Conservation (phyloP, 2,113 vertebrate genomes). For the Campylomormyrus tamandua region DNA sequence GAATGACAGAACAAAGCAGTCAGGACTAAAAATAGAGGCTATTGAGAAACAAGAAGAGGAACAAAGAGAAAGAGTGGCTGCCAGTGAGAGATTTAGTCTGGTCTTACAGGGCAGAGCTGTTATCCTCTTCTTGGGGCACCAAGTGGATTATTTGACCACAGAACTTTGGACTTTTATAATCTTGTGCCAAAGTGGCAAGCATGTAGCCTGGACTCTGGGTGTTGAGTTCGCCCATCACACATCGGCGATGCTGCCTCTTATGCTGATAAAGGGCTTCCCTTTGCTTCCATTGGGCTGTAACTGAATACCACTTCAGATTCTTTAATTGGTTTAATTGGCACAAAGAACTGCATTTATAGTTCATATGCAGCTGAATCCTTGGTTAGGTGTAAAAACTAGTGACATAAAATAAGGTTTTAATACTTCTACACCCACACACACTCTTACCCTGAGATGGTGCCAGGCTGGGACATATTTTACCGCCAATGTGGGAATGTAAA, state of each 20-base stretch:
- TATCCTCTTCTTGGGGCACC: not conserved
- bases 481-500: not conserved
- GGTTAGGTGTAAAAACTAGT: not conserved
- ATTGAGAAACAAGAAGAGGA: not conserved
- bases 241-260: not conserved
- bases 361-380: not conserved
- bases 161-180: not conserved
- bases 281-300: not conserved
- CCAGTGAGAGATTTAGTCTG: not conserved
- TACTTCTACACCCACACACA: not conserved
- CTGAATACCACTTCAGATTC: not conserved
- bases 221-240: not conserved
- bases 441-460: not conserved
- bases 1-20: not conserved
- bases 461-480: not conserved
- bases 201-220: not conserved
- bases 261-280: not conserved
- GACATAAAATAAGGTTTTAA: conserved; percentile 9
- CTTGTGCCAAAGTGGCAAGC: not conserved
- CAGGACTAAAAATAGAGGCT: not conserved
- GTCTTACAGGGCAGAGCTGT: not conserved
- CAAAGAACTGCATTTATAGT: not conserved
- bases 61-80: not conserved
- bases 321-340: conserved; percentile 2
- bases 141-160: not conserved